A percentile compares a stretch with the other conserved stretches of the same genome.
Evolutionary conservation across 1,140 invertebrate species (phyloP).

Genomic region (Sarcophaga bullata): DNA sequence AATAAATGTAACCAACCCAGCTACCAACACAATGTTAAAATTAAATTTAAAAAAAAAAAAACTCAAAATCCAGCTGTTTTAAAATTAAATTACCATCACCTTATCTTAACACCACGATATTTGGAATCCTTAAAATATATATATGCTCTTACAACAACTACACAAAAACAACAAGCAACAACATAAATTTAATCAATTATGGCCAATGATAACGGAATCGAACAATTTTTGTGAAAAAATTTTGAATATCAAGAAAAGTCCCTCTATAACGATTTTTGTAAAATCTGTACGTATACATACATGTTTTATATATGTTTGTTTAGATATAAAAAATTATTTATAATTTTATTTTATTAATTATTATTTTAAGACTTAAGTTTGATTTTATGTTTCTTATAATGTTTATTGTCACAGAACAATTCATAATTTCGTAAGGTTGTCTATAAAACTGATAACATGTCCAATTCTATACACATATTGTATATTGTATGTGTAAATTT

Average conservation of each 20-base stretch:
- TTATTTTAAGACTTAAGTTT: background rate
- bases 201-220: conserved; percentile 9
- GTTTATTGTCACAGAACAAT: too few relatives aligned
- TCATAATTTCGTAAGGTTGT: too few relatives aligned
- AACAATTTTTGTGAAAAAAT: conserved; percentile 37
- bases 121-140: background rate
- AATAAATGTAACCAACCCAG: conserved; percentile 26
- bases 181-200: conserved; percentile 18
- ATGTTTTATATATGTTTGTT: background rate
- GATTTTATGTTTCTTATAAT: too few relatives aligned
- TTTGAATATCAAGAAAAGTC: conserved; percentile 44
- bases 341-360: background rate
- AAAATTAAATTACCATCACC: conserved; percentile 14
- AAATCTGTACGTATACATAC: conserved; percentile 35
- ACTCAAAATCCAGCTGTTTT: background rate
- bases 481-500: too few relatives aligned
- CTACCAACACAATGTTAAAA: background rate
- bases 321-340: conserved; percentile 17
- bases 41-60: background rate
- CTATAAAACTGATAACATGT: too few relatives aligned
- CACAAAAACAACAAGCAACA: background rate
- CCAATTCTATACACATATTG: too few relatives aligned
- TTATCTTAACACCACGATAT: background rate
- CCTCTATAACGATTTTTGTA: conserved; percentile 40
- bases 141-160: conserved; percentile 16